A percentile compares a stretch with the other conserved stretches of the same genome.
Conservation (phyloP, 2,113 vertebrate genomes). For the Periophthalmus modestus region DNA sequence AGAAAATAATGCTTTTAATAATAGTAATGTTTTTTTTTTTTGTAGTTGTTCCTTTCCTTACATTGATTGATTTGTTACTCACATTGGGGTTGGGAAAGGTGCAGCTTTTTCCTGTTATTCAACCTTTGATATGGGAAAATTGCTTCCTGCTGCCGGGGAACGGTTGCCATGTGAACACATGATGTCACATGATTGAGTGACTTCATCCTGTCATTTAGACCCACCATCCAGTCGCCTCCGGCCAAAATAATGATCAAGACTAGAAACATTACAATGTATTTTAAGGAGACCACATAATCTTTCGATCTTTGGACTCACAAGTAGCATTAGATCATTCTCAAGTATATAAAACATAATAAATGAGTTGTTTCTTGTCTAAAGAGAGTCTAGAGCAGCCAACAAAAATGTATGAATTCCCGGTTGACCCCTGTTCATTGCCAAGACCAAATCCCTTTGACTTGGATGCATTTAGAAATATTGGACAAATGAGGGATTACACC, state of each 20-base stretch:
- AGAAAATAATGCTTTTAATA: neutral
- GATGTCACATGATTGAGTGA: constrained; percentile 67
- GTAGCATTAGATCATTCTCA: constrained; percentile 6
- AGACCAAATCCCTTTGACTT: constrained; percentile 23
- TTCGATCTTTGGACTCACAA: constrained; percentile 2
- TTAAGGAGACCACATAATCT: neutral
- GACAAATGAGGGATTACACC: no score
- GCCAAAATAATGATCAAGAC: constrained; percentile 16
- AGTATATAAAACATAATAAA: neutral
- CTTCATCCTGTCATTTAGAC: constrained; percentile 51
- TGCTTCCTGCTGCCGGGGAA: constrained; percentile 62
- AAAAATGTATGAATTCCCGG: constrained; percentile 8
- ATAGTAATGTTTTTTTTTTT: neutral
- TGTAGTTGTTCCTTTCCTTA: neutral
- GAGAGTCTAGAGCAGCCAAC: constrained; percentile 13
- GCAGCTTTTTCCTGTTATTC: constrained; percentile 59
- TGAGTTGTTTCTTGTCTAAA: constrained; percentile 7
- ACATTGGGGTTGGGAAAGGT: constrained; percentile 53
- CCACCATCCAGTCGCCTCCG: constrained; percentile 36
- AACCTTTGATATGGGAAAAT: constrained; percentile 69
- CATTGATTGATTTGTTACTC: constrained; percentile 53
- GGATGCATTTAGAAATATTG: constrained; percentile 1
- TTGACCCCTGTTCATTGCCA: constrained; percentile 3
- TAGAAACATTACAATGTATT: neutral
- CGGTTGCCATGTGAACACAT: constrained; percentile 45